Evolutionary conservation across 2,888 invertebrate species (phyloP).

Genomic region (Eupeodes luniger): DNA sequence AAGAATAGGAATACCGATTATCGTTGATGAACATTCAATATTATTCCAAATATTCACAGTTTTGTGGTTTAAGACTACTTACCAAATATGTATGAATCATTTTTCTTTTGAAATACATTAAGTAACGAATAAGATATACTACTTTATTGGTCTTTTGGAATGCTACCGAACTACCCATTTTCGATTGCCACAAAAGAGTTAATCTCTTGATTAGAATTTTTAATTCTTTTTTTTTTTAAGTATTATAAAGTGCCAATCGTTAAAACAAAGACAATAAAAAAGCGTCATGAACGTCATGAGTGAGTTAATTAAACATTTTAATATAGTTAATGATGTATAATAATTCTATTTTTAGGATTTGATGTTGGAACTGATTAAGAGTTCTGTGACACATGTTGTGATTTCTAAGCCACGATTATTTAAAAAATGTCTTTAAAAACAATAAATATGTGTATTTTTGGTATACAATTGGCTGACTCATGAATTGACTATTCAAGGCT

Average conservation of each 20-base stretch:
- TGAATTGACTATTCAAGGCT: too few relatives aligned
- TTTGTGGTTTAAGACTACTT: background rate
- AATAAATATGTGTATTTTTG: background rate
- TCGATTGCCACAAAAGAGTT: background rate
- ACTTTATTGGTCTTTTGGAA: background rate
- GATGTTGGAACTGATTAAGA: constrained; percentile 10
- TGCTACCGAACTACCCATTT: constrained; percentile 21
- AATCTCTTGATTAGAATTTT: constrained; percentile 23
- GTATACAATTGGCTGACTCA: background rate
- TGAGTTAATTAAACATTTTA: background rate
- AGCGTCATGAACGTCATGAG: background rate
- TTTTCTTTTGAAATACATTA: background rate
- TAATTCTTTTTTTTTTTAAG: background rate
- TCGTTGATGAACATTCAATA: too few relatives aligned
- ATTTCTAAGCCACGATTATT: constrained; percentile 10
- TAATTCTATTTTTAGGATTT: constrained; percentile 6
- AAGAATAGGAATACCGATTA: too few relatives aligned
- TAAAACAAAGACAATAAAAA: constrained; percentile 5
- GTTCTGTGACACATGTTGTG: constrained; percentile 8
- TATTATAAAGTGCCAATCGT: constrained; percentile 6
- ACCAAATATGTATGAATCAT: background rate
- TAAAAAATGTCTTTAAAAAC: background rate
- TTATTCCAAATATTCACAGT: too few relatives aligned
- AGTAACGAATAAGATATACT: background rate
- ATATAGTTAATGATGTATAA: background rate